Percentiles rank a stretch among this genome's conserved stretches.
Conservation (phyloP, 2,888 invertebrate species). For the Merodon equestris region DNA sequence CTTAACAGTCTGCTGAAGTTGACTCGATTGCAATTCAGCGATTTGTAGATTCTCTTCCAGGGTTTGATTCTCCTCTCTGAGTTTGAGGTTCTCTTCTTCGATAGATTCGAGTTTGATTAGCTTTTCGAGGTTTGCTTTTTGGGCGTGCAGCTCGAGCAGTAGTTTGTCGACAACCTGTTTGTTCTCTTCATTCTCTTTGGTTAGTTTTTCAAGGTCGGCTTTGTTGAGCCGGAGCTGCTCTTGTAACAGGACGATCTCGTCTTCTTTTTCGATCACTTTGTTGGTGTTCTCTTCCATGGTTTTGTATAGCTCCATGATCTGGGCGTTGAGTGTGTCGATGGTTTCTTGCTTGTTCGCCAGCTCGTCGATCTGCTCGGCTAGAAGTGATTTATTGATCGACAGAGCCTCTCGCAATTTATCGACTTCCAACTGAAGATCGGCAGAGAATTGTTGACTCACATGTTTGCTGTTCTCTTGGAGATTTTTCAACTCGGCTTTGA, state of each 20-base stretch:
- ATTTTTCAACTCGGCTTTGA: constrained; percentile 79
- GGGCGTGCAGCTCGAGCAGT: constrained; percentile 69
- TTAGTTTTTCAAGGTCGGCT: constrained; percentile 78
- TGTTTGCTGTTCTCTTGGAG: constrained; percentile 79
- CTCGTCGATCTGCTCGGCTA: constrained; percentile 75
- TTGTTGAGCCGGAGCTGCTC: constrained; percentile 78
- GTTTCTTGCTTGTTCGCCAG: constrained; percentile 81
- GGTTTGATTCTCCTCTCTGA: constrained; percentile 74
- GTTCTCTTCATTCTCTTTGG: constrained; percentile 75
- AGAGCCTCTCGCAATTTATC: constrained; percentile 71
- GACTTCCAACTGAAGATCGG: constrained; percentile 72
- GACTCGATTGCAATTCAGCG: constrained; percentile 74
- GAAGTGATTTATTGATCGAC: constrained; percentile 76
- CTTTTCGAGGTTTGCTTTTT: constrained; percentile 53
- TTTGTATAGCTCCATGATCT: constrained; percentile 81
- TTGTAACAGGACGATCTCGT: constrained; percentile 79
- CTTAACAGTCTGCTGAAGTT: constrained; percentile 55
- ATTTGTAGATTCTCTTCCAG: constrained; percentile 76
- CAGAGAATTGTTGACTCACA: constrained; percentile 70
- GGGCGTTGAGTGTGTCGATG: constrained; percentile 82
- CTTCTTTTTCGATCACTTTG: constrained; percentile 79
- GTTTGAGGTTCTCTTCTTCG: constrained; percentile 77
- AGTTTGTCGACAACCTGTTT: constrained; percentile 73
- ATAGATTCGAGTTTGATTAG: constrained; percentile 65
- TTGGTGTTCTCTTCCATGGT: constrained; percentile 81